Percentiles rank a stretch among this genome's conserved stretches.
Conservation (phyloP, 2,113 vertebrate genomes). For the Passer domesticus region DNA sequence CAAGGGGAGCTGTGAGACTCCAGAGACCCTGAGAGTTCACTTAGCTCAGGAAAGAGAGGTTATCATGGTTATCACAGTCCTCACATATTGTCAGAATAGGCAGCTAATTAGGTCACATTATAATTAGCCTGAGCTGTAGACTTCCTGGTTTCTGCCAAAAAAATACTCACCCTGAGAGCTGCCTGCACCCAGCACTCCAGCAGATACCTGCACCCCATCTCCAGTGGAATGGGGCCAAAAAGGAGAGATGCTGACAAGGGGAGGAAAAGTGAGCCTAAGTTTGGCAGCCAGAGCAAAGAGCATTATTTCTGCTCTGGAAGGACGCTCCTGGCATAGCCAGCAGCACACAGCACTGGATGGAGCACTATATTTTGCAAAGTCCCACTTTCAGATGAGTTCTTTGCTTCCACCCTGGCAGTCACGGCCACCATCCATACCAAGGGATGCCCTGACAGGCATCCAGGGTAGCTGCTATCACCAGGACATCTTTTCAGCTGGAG, state of each 20-base stretch:
- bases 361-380: neutral
- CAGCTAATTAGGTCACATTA: slow-evolving; percentile 54
- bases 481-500: neutral
- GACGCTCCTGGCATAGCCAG: fast-evolving
- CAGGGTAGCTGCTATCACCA: neutral
- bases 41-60: neutral
- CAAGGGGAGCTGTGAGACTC: neutral
- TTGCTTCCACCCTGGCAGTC: neutral
- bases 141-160: neutral
- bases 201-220: neutral
- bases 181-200: neutral
- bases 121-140: slow-evolving; percentile 35
- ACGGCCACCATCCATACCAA: neutral
- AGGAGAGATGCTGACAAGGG: neutral
- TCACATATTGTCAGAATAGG: neutral
- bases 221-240: fast-evolving
- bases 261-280: neutral
- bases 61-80: neutral
- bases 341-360: neutral
- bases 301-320: neutral
- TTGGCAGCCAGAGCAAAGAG: neutral
- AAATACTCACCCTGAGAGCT: neutral
- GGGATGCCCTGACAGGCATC: neutral
- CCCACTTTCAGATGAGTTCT: fast-evolving
- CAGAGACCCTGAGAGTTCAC: neutral